Conservation (phyloP, 1,140 invertebrate genomes). For the Platyscapa corneri region DNA sequence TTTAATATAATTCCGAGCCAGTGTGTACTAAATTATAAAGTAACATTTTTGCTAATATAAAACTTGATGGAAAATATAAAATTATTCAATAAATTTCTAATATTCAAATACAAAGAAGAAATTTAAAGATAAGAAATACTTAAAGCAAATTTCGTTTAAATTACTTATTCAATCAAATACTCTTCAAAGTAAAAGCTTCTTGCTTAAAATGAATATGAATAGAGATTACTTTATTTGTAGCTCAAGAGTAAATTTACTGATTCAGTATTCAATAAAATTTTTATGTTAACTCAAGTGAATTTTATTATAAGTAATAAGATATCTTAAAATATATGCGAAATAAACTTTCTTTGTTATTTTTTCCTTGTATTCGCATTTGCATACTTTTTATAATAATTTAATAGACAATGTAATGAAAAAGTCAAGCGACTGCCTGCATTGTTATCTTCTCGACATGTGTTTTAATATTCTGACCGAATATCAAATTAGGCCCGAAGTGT, state of each 20-base stretch:
- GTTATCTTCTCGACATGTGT: background rate
- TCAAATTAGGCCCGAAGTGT: background rate
- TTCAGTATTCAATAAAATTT: conserved; percentile 11
- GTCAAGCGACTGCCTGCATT: background rate
- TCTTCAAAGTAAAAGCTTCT: conserved; percentile 33
- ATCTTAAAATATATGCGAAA: conserved; percentile 1
- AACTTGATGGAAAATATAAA: conserved; percentile 4
- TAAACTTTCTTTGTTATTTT: background rate
- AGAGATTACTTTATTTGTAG: conserved; percentile 19
- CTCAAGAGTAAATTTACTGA: conserved; percentile 20
- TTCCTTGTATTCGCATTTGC: background rate
- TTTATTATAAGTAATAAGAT: conserved; percentile 20
- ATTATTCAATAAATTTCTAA: background rate
- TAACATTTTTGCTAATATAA: background rate
- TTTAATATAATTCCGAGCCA: background rate
- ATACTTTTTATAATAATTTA: background rate
- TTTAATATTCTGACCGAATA: background rate
- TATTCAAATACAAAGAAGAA: conserved; percentile 2
- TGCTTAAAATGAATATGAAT: conserved; percentile 15
- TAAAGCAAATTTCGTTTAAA: conserved; percentile 8
- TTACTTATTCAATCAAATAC: conserved; percentile 26
- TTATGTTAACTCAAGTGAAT: conserved; percentile 24
- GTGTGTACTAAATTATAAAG: background rate
- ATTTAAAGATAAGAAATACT: background rate
- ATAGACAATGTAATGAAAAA: background rate